These are phyloP conservation scores for Psittacula derbiana DNA, from an alignment of 2,797 vertebrate species.

Conservation along the genomic window DNA sequence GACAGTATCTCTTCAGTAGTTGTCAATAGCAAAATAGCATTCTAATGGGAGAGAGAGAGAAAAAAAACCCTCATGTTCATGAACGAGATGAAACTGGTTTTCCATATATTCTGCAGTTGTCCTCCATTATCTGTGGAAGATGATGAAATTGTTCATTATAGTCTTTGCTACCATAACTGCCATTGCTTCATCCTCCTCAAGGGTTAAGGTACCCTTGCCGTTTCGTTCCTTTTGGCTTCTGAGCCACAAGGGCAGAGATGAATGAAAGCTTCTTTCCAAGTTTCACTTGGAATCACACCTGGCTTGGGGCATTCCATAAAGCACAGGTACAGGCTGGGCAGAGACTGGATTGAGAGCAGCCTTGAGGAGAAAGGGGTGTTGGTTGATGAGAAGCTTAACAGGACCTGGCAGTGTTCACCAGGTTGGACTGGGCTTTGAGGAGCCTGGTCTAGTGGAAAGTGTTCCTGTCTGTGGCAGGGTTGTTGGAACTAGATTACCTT, in stretches of 20 bases:
- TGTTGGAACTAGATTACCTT: background rate
- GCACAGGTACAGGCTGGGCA: background rate
- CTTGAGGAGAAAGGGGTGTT: background rate
- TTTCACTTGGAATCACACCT: background rate
- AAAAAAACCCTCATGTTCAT: rapidly evolving
- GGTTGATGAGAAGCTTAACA: background rate
- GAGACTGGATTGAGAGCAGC: background rate
- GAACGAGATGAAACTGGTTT: background rate
- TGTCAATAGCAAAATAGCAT: background rate
- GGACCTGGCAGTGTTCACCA: background rate
- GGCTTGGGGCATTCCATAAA: background rate
- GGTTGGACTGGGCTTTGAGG: background rate
- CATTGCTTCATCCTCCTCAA: background rate
- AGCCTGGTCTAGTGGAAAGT: background rate
- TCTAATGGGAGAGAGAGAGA: background rate
- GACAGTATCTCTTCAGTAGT: background rate
- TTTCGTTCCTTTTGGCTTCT: background rate
- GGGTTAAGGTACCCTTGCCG: background rate
- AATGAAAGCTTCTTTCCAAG: background rate
- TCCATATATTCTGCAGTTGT: background rate
- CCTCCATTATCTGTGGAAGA: background rate
- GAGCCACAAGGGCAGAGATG: background rate
- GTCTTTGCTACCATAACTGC: background rate
- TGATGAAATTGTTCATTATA: background rate
- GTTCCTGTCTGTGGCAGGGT: background rate